Base-by-base conservation (phyloP, 1,140 invertebrate genomes). In the Sipha flava region DNA sequence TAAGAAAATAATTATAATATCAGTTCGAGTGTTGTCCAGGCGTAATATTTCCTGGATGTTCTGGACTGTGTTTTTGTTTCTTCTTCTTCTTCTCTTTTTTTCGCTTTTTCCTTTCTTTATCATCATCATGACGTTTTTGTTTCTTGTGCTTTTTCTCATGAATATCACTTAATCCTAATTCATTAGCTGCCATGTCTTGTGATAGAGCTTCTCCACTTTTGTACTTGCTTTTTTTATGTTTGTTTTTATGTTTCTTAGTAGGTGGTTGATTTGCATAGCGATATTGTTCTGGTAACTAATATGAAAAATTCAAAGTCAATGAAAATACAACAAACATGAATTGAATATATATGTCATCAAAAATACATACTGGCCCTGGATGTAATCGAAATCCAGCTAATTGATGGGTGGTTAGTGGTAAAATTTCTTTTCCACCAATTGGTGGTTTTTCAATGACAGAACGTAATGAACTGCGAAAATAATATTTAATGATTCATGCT, bases 381-480 rank as follows among this genome's bases (percentile, higher is more conserved):
- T 98, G 96, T 81, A 99, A 88, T 81, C 96, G 88, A 85, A 99
- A 99, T 37, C 96, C 96, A 83, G 95, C 90, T 80, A 99, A 87
- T 85, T 97, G 94, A 79, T 94, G 90, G 85, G 92, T 92, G 23
- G 92, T 94, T 62, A 99, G 85, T 59, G 94, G 93, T 80, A 94
- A 85, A 79, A 99, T 88, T 86, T 99, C 97, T 86, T 98, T 99
- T 2, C 95, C 95, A 70, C 92, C 92, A 82, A 98, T 97, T 9
- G 97, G 97, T 40, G 96, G 95, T 86, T 98, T 98, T 81, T 98
- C 97, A 85, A 99, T 98, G 2, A 99, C 91, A 80, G 94, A 96
- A 77, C 95, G 89, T 80, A 99, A 86, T 26, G 95, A 97, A 87
- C 95, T 97, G 83, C 47, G 83, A 81, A 70, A 40, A 70, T n/a